Evolutionary conservation across 30 jellyfish, hydroid and myxozoan genomes (phyloP).

Genomic region (Aurelia aurita complex sp. Pacific): DNA sequence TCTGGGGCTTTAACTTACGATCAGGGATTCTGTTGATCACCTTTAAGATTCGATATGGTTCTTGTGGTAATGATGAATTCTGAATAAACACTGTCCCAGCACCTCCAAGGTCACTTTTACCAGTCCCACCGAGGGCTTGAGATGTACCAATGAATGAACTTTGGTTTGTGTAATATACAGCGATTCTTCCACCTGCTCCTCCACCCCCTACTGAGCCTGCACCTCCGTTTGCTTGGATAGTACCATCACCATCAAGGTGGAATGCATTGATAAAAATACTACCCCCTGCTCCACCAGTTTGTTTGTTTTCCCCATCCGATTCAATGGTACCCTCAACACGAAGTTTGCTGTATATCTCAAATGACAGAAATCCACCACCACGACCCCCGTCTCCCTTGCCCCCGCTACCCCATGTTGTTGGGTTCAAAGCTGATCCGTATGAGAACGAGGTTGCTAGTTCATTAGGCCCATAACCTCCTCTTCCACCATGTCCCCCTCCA

Average conservation of each 20-base stretch:
- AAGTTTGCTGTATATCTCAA: constrained; percentile 28
- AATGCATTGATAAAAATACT: constrained; percentile 18
- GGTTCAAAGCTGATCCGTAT: constrained; percentile 58
- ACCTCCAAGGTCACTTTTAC: constrained; percentile 59
- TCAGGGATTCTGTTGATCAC: constrained; percentile 57
- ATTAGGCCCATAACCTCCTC: constrained; percentile 67
- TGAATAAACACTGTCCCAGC: constrained; percentile 70
- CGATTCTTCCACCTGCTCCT: constrained; percentile 75
- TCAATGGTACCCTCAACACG: constrained; percentile 58
- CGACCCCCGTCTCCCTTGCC: constrained; percentile 70
- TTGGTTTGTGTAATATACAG: constrained; percentile 44
- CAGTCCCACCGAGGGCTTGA: constrained; percentile 58
- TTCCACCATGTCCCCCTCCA: constrained; percentile 76
- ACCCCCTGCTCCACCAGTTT: constrained; percentile 76
- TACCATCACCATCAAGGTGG: constrained; percentile 68
- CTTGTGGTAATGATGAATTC: constrained; percentile 29
- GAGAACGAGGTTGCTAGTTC: constrained; percentile 55
- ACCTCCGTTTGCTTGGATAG: constrained; percentile 62
- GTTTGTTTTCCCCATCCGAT: constrained; percentile 48
- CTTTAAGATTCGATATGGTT: constrained; percentile 40
- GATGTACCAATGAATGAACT: constrained; percentile 51
- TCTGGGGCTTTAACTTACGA: constrained; percentile 43
- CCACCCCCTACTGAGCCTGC: constrained; percentile 64
- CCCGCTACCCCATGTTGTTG: constrained; percentile 69
- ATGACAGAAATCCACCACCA: constrained; percentile 52